A percentile compares a stretch with the other conserved stretches of the same genome.
Conservation (phyloP, 35 echinoderm and acorn worm genomes). For the Eucidaris tribuloides region DNA sequence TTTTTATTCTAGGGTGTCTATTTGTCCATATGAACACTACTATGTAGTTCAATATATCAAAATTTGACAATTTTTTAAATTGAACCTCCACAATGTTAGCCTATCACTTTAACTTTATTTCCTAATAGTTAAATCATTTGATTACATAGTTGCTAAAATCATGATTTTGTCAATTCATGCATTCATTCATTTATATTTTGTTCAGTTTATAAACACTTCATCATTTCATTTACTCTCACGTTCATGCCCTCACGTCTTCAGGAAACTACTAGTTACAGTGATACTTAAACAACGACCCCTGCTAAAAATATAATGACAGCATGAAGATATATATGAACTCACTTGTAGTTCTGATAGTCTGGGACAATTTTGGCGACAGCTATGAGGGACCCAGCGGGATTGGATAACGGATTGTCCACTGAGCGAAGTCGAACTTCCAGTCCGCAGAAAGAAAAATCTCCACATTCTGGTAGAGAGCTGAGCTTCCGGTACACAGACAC, state of each 20-base stretch:
- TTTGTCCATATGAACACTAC: too few species aligned
- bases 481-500: conserved; percentile 37
- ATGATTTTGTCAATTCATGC: not conserved
- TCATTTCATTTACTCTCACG: not conserved
- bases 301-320: not conserved
- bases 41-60: too few species aligned
- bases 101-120: too few species aligned
- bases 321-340: not conserved
- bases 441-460: conserved; percentile 38
- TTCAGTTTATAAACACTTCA: not conserved
- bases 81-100: too few species aligned
- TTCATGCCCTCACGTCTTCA: not conserved
- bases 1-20: too few species aligned
- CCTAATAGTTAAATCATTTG: too few species aligned
- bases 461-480: conserved; percentile 27
- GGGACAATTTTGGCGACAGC: conserved; percentile 44
- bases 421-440: conserved; percentile 52
- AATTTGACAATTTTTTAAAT: too few species aligned
- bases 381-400: conserved; percentile 47
- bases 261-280: not conserved
- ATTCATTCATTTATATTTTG: not conserved
- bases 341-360: conserved; percentile 42
- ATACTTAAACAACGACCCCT: not conserved
- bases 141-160: too few species aligned
- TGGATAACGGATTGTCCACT: conserved; percentile 25